Evolutionary conservation across 2,797 vertebrate species (phyloP), one percentile per base, ranked within the genome.

Genomic region (Crocidura indochinensis): DNA sequence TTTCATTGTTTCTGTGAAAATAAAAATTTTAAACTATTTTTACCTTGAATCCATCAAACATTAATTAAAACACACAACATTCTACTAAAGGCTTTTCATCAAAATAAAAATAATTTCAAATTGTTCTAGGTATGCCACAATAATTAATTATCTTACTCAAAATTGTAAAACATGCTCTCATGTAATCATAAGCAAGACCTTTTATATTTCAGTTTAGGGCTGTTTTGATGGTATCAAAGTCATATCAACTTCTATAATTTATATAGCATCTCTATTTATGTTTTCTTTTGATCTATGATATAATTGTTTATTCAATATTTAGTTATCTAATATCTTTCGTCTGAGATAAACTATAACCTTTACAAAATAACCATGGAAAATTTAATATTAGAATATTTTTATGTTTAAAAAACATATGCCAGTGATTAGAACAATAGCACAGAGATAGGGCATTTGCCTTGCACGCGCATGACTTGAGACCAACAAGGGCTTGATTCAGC

Each of bases 201-300:
- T 38, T 15, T 17, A 2, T 3, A 26, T 72, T 53, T 65, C 27
- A 7, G 17, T 27, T 11, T 3, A 27, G 22, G 44, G 10, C 4
- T 4, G 75, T n/a, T 38, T 17, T 9, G 12, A 62, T 9, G 51
- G 20, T 1, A 0, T 31, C 2, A 14, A 17, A 8, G 0, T 1
- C 74, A 69, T 12, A 17, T 8, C 60, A 22, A 11, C 26, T 29
- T 56, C 47, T 68, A 14, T 14, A 51, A 51, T 51, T 51, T 51
- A 7, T 51, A 51, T 6, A 20, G 1, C 27, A 46, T 10, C 26
- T 47, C 47, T 2, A 8, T 15, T 44, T 24, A 6, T 0, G 1
- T 3, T 44, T 29, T 64, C 17, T 73, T 7, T 89, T 6, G 22
- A 2, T 10, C 12, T 0, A 10, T 3, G 0, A 4, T 6, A 4